Evolutionary conservation across 1,140 invertebrate species (phyloP), one percentile per base, ranked within the genome.

Genomic region (Drosophila kurseongensis): DNA sequence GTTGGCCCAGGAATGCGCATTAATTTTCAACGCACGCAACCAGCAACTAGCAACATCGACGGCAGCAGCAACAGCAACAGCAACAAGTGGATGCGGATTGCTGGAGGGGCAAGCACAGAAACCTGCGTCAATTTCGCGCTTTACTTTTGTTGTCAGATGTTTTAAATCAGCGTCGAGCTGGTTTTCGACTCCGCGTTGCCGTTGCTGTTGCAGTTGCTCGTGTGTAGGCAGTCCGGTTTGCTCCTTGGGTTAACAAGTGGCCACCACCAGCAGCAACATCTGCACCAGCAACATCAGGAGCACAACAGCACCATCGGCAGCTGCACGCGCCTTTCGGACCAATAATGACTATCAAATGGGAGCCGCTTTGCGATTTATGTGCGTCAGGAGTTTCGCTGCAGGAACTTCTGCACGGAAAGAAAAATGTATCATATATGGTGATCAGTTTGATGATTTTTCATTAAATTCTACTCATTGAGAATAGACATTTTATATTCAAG

Each of bases 141-240:
- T 88, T 88, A 89, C 84, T 89, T 88, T 89, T 88, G 83, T 88
- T 88, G 83, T 88, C 83, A 88, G 83, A 88, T 89, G 83, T 79
- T 88, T 88, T 89, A 88, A 88, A 88, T 88, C 83, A 86, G 83
- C 83, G 75, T 52, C 65, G 73, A 77, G 74, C 73, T 68, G 75
- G 74, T 69, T 77, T 60, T 35, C 8, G 14, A 40, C 50, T 68
- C 44, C 48, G 23, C 18, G 42, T 48, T 41, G 77, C 63, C 6
- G 27, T 50, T 50, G 47, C 58, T 57, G 55, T 57, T 47, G 44
- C 29, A 27, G 23, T 45, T 42, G 48, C 38, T 27, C 35, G 38
- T 68, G 75, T 85, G 82, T 80, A 85, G 83, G 78, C 83, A 88
- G 83, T 82, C 83, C 83, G 84, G 83, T 88, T 88, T 88, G 79